Conservation (phyloP, 2,888 invertebrate species). For the Omphaloscelis lunosa region DNA sequence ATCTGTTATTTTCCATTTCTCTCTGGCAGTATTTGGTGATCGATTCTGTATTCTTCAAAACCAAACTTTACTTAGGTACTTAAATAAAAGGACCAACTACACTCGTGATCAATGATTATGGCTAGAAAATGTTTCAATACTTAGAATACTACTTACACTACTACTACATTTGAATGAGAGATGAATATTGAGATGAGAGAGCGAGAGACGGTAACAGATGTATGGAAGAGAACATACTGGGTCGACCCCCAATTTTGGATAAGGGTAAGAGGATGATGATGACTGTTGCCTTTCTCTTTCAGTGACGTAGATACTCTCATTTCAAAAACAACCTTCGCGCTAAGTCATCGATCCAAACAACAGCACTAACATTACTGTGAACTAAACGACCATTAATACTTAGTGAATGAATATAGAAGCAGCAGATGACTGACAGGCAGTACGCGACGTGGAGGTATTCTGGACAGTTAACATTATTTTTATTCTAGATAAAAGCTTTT, state of each 20-base stretch:
- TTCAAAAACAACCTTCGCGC: background rate
- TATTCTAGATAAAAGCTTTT: too few relatives aligned
- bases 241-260: background rate
- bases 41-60: too few relatives aligned
- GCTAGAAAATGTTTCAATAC: too few relatives aligned
- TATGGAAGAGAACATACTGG: background rate
- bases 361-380: background rate
- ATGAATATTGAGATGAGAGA: background rate
- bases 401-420: constrained; percentile 21
- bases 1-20: too few relatives aligned
- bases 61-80: too few relatives aligned
- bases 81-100: too few relatives aligned
- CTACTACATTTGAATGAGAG: too few relatives aligned
- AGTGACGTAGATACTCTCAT: background rate
- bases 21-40: too few relatives aligned
- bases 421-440: constrained; percentile 21
- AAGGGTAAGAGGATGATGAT: background rate
- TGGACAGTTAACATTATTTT: too few relatives aligned
- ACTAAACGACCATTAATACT: constrained; percentile 7
- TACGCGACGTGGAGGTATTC: constrained; percentile 1
- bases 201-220: background rate
- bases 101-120: too few relatives aligned
- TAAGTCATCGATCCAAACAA: background rate
- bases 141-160: too few relatives aligned
- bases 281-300: background rate